Base-by-base conservation (phyloP, 1,140 invertebrate species). In the Catajapyx aquilonaris region DNA sequence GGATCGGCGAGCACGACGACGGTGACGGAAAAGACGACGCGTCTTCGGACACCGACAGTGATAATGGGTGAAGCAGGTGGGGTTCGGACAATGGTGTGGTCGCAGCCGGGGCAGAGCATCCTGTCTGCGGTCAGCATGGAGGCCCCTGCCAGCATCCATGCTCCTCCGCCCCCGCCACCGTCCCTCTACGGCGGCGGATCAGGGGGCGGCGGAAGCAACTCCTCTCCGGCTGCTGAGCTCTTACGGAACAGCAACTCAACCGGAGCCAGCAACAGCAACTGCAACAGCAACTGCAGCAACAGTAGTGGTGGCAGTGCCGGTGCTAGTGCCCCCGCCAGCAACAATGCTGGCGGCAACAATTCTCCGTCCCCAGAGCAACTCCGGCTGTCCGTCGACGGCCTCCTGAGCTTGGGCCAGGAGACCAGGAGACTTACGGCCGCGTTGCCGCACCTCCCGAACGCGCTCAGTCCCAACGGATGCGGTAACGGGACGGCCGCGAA, bases 61-160 rank as follows among this genome's bases (percentile, higher is more conserved):
- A 80, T 84, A 39, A 86, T 86, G 80, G 81, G 81, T 19, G 83
- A 87, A 53, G 80, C 80, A 3, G 84, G 83, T 22, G 83, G 83
- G 10, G 81, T 87, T 0, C 62, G 81, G 34, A 87, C 84, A 23
- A 87, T 87, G 83, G 76, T 87, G 40, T 90, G 84, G 84, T 78
- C 76, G 19, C 41, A 48, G 64, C 73, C 45, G 69, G 72, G 9
- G 18, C 20, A n/a, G 57, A 66, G 0, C 55, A 69, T 22, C 60
- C n/a, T n/a, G n/a, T n/a, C n/a, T n/a, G n/a, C n/a, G n/a, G n/a
- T n/a, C n/a, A 65, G 2, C 54, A 64, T 11, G 51, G 55, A 18
- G 57, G 56, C 23, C 52, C 46, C 9, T 41, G 45, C n/a, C 43
- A 42, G n/a, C 31, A 32, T 9, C 30, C 36, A n/a, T 36, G 45